Base-by-base conservation (phyloP, 2,113 vertebrate species). In the Sigmodon hispidus region DNA sequence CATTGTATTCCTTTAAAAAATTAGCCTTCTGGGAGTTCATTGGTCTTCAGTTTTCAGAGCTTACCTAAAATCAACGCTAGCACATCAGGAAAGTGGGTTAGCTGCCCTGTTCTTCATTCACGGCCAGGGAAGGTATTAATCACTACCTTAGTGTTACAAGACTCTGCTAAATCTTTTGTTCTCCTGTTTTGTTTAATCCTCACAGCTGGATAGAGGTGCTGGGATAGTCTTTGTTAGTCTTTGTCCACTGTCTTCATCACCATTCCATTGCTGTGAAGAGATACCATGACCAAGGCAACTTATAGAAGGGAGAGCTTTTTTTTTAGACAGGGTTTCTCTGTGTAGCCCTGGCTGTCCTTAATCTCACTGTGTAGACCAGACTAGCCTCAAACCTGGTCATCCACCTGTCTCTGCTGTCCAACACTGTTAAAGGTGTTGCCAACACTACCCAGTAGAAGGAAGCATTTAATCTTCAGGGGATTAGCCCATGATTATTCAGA, bases 1-100 rank as follows among this genome's bases (percentile, higher is more conserved):
- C 45, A 75, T 81, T 93, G 92, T 94, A 77, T 86, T 89, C 65
- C 92, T 96, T 96, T 80, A 97, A 97, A 95, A 96, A 97, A 96
- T n/a, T 72, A 77, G 55, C 77, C 88, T 87, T 90, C 63, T 95
- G 94, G 83, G 67, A 95, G 94, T 96, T 81, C 94, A 88, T 95
- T 93, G 95, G 86, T 95, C 91, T 92, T 97, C 89, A 83, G 65
- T 97, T 96, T 96, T 96, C 73, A 96, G 83, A 96, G 89, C 70
- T 69, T 96, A 93, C 34, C 77, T 94, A 94, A 96, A 45, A 94
- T 96, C 89, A 94, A 96, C 48, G 85, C 55, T 94, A 83, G 22
- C 8, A 50, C 69, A 22, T 87, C 67, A 92, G 83, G 81, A 65
- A 92, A 50, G 72, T 93, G 26, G 55, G 90, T 94, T 96, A 92